Evolutionary conservation across 1,140 invertebrate species (phyloP).

Genomic region (Dermatophagoides farinae): DNA sequence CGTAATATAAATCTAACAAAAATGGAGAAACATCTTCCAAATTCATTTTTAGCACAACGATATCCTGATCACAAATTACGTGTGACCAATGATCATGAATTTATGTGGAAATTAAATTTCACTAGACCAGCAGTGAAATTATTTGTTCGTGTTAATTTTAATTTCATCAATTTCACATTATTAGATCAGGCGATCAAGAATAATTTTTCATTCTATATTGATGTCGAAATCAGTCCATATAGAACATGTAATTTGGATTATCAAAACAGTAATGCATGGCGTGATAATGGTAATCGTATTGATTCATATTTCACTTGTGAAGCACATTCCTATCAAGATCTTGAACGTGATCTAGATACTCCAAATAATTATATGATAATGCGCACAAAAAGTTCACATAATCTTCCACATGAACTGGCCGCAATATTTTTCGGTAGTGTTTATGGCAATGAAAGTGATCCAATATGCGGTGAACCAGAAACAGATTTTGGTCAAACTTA

Average conservation of each 20-base stretch:
- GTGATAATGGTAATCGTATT: not conserved
- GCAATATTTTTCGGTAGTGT: constrained; percentile 2
- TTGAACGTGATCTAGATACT: not conserved
- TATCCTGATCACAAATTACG: not conserved
- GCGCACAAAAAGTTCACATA: not conserved
- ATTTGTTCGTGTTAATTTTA: constrained; percentile 8
- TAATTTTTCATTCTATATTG: not conserved
- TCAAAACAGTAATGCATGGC: not conserved
- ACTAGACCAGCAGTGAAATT: not conserved
- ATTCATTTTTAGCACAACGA: constrained; percentile 7
- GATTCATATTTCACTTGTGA: not conserved
- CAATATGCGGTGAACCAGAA: constrained; percentile 11
- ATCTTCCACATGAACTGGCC: not conserved
- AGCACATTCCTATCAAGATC: not conserved
- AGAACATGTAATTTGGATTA: not conserved
- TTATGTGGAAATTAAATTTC: constrained; percentile 6
- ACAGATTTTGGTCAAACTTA: not conserved
- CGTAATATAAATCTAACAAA: not conserved
- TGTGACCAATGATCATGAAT: not conserved
- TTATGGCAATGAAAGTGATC: constrained; percentile 2
- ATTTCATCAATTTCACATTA: constrained; percentile 6
- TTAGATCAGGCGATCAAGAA: not conserved
- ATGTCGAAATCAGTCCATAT: not conserved
- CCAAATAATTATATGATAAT: constrained; percentile 8
- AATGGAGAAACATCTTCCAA: not conserved